Evolutionary conservation across 2,113 vertebrate species (phyloP), one percentile per base, ranked within the genome.

Genomic region (Quiscalus mexicanus): DNA sequence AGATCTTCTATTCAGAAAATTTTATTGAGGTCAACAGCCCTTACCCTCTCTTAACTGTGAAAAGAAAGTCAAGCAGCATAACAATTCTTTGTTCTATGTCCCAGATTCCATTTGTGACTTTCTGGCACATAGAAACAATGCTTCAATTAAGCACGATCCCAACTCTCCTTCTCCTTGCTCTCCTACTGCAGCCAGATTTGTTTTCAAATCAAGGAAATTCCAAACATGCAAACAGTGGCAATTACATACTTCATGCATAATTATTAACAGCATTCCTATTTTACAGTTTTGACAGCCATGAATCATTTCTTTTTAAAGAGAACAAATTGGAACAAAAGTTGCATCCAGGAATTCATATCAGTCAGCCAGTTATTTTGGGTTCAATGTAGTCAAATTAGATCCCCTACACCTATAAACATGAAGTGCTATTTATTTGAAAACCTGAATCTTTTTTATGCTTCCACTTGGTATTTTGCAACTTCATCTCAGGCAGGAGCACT

Each of bases 11-110:
- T 28, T 81, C 84, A 68, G 30, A 65, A 84, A 62, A 87, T 90
- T 87, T 93, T 93, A 96, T 91, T 94, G 84, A 96, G 95, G 89
- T 39, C 90, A 93, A 79, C 58, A 95, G 79, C 50, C 55, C 70
- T 45, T 35, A 80, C 47, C 45, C 55, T 94, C 75, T 59, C 65
- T 88, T 83, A 73, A 64, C 14, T 15, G 31, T 6, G 59, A 64
- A 75, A 84, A 80, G 8, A 69, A 86, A 89, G 67, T 75, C 94
- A 95, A 87, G 58, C n/a, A 83, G 59, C 74, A 69, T 20, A 63
- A 91, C 50, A 85, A 90, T 86, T 88, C 91, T 47, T 78, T 45
- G 79, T 77, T 91, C 82, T 56, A 17, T 18, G 82, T 7, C 75
- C 87, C 63, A 87, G 67, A 90, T 93, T 83, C 63, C 35, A 53